These are phyloP conservation scores for Gymnobelideus leadbeateri DNA, from an alignment of 2,113 vertebrate genomes.

Conservation along the genomic window DNA sequence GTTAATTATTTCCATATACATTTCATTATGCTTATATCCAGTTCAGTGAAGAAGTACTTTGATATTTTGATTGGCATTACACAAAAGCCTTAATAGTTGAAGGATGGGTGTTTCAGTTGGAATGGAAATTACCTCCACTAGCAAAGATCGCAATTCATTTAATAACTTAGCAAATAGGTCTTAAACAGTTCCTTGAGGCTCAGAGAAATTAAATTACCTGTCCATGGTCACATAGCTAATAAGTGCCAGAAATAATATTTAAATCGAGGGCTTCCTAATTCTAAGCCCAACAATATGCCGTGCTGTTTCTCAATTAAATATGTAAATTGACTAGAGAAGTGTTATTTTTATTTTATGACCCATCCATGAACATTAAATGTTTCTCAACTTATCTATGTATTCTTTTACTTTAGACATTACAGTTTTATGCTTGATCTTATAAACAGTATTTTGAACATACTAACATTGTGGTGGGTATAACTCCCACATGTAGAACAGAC, in stretches of 20 bases:
- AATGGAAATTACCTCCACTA: not conserved
- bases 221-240: not conserved
- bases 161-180: not conserved
- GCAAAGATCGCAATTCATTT: not conserved
- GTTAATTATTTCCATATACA: not conserved
- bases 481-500: not conserved
- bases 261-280: not conserved
- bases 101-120: not conserved
- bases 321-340: not conserved
- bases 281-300: not conserved
- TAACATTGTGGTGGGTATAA: not conserved
- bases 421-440: not conserved
- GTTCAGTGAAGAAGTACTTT: not conserved
- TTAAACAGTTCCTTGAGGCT: not conserved
- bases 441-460: not conserved
- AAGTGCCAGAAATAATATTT: not conserved
- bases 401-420: not conserved
- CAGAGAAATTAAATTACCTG: not conserved
- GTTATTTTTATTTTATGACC: not conserved
- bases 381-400: not conserved
- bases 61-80: not conserved
- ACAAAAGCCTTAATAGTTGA: not conserved
- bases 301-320: not conserved
- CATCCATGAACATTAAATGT: not conserved
- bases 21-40: not conserved